Conservation (phyloP, 1,140 invertebrate genomes). For the Bicyclus anynana region DNA sequence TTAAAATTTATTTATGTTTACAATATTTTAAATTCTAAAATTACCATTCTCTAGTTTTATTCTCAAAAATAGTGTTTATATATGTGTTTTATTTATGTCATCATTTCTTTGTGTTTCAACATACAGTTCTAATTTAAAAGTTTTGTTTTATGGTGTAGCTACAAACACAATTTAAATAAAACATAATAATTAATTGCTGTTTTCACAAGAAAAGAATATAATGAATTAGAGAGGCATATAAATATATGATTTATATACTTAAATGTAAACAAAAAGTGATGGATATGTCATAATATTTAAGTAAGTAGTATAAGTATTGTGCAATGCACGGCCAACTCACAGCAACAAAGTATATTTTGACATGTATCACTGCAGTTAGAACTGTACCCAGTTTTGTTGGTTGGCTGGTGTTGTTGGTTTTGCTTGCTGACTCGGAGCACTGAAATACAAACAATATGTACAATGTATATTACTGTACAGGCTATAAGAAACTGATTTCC, state of each 20-base stretch:
- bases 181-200: too few relatives aligned
- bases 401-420: conserved; percentile 58
- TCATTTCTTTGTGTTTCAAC: too few relatives aligned
- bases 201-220: background rate
- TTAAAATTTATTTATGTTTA: too few relatives aligned
- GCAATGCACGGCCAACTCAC: conserved; percentile 39
- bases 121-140: too few relatives aligned
- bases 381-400: conserved; percentile 72
- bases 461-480: background rate
- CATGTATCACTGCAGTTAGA: conserved; percentile 29
- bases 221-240: conserved; percentile 4
- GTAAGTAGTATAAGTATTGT: conserved; percentile 57
- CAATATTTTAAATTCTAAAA: too few relatives aligned
- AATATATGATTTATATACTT: background rate
- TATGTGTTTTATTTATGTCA: too few relatives aligned
- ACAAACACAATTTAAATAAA: background rate
- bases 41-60: too few relatives aligned
- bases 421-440: conserved; percentile 40
- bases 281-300: conserved; percentile 35
- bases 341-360: conserved; percentile 11
- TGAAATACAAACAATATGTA: conserved; percentile 35
- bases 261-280: background rate
- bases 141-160: too few relatives aligned
- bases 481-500: too few relatives aligned
- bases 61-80: too few relatives aligned